Evolutionary conservation across 2,113 vertebrate genomes (phyloP).

Genomic region (Pangasianodon hypophthalmus): DNA sequence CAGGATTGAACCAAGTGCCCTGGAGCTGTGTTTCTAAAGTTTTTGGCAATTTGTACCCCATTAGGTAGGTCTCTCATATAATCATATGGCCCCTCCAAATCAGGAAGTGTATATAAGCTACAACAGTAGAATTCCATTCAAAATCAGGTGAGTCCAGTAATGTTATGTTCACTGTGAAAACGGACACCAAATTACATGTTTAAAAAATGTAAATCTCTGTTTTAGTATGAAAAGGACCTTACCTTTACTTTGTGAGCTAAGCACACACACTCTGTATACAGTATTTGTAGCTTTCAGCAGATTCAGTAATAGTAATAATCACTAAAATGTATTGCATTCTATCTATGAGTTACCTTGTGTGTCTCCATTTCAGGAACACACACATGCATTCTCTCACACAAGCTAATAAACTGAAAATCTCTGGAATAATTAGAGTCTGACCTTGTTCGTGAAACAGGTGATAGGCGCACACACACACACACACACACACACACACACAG

Average conservation of each 20-base stretch:
- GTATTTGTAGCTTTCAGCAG: neutral
- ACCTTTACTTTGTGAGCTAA: neutral
- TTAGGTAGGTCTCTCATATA: neutral
- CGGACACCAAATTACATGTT: no score
- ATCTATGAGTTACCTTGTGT: neutral
- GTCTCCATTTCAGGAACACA: neutral
- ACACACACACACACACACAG: conserved; percentile 11
- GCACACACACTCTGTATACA: neutral
- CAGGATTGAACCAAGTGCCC: neutral
- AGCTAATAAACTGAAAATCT: conserved; percentile 36
- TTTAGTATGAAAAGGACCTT: neutral
- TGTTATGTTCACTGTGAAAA: neutral
- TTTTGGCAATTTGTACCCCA: neutral
- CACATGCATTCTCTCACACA: neutral
- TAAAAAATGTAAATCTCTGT: no score
- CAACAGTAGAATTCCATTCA: neutral
- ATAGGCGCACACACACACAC: conserved; percentile 13
- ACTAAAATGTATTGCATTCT: neutral
- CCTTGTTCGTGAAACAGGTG: conserved; percentile 42
- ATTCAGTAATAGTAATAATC: neutral
- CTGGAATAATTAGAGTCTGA: conserved; percentile 46
- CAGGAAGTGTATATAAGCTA: neutral
- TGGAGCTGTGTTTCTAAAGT: neutral
- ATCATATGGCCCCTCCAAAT: neutral
- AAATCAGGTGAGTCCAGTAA: neutral